phyloP scores from a whole-genome alignment of 2,888 invertebrate genomes.

The Ctena decussata region DNA sequence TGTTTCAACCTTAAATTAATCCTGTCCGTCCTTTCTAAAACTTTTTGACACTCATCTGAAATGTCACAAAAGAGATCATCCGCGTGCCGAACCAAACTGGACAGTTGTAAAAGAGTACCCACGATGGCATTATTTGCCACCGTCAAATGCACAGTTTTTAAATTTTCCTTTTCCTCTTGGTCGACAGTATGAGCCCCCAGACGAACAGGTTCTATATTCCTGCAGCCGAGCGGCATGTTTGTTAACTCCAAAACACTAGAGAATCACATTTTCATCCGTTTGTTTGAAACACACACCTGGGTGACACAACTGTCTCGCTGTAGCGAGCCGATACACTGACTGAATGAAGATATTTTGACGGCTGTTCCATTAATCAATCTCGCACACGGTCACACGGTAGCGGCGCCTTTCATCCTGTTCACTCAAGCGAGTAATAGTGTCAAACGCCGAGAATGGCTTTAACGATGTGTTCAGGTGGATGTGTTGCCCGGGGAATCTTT shows the following conservation, averaged over 20 bases:
- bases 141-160: constrained; percentile 65
- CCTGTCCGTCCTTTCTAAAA: constrained; percentile 76
- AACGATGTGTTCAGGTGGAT: no score
- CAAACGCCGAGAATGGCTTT: background rate
- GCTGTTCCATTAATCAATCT: constrained; percentile 46
- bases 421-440: constrained; percentile 48
- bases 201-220: constrained; percentile 75
- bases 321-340: constrained; percentile 25
- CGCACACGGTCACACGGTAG: constrained; percentile 33
- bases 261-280: constrained; percentile 5
- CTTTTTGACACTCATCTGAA: constrained; percentile 81
- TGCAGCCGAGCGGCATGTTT: constrained; percentile 77
- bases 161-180: constrained; percentile 63
- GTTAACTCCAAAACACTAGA: background rate
- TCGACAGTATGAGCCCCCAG: constrained; percentile 72
- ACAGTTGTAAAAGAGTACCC: constrained; percentile 79
- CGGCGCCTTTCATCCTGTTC: constrained; percentile 38
- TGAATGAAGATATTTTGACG: constrained; percentile 35
- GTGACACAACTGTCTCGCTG: background rate
- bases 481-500: no score
- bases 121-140: constrained; percentile 77
- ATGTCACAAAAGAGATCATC: constrained; percentile 83
- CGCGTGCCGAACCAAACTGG: constrained; percentile 82
- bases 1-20: constrained; percentile 66
- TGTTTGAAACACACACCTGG: background rate